These are phyloP conservation scores for Cyanoderma ruficeps DNA, from an alignment of 2,113 vertebrate species.

Conservation along the genomic window DNA sequence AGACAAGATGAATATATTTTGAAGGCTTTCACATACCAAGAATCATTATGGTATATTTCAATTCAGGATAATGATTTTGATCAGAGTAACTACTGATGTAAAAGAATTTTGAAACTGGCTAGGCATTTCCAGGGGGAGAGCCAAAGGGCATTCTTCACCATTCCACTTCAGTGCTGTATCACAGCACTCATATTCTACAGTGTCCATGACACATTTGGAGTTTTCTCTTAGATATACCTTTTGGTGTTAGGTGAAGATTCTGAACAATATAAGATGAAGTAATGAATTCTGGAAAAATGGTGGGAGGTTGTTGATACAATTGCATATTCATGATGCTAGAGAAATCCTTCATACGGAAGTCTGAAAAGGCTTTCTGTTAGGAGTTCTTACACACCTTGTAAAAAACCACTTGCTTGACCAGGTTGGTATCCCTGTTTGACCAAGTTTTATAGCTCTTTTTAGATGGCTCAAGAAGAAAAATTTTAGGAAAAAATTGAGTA, in stretches of 20 bases:
- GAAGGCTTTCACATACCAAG: neutral
- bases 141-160: neutral
- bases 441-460: neutral
- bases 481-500: neutral
- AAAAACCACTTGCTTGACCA: neutral
- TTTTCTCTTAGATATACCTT: neutral
- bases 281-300: neutral
- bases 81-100: neutral
- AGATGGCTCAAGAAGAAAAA: neutral
- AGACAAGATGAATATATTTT: neutral
- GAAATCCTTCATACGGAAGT: neutral
- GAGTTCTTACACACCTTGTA: neutral
- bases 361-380: neutral
- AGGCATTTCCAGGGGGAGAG: neutral
- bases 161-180: neutral
- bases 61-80: neutral
- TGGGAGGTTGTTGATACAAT: neutral
- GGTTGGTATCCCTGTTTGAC: neutral
- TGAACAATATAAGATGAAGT: neutral
- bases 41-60: neutral
- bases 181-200: fast-evolving
- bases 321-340: neutral
- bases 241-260: neutral
- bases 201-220: fast-evolving
- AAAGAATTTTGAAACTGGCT: neutral